Percentiles rank a stretch among this genome's conserved stretches.
These are phyloP conservation scores for Cygnus olor DNA, from an alignment of 2,797 vertebrate genomes.

Conservation along the genomic window DNA sequence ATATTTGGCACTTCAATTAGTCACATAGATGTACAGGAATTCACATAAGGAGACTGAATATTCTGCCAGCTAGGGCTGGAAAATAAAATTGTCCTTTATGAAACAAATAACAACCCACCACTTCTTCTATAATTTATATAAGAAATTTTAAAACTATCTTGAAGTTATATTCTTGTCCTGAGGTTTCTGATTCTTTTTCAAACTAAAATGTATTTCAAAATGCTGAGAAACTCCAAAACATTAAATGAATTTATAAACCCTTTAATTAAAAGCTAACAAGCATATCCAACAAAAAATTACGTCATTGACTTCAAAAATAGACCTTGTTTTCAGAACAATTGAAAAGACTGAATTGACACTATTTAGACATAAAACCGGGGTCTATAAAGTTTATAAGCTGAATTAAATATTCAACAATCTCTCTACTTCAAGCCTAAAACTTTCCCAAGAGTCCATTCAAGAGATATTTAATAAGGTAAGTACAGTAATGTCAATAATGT, in stretches of 20 bases:
- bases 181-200: neutral
- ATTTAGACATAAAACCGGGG: neutral
- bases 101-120: neutral
- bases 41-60: neutral
- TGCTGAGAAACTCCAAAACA: neutral
- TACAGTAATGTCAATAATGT: neutral
- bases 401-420: neutral
- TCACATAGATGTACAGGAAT: neutral
- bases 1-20: neutral
- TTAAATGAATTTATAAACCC: neutral
- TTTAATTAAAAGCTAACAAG: neutral
- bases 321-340: neutral
- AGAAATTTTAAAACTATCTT: neutral
- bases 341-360: neutral
- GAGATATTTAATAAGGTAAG: neutral
- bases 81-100: neutral
- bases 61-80: neutral
- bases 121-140: neutral
- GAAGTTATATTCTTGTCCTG: neutral
- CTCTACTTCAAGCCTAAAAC: neutral
- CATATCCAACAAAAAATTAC: neutral
- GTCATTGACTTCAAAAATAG: neutral
- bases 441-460: neutral
- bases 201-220: neutral
- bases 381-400: neutral